Base-by-base conservation (phyloP, 2,797 vertebrate species). In the Sebastes hubbsi region DNA sequence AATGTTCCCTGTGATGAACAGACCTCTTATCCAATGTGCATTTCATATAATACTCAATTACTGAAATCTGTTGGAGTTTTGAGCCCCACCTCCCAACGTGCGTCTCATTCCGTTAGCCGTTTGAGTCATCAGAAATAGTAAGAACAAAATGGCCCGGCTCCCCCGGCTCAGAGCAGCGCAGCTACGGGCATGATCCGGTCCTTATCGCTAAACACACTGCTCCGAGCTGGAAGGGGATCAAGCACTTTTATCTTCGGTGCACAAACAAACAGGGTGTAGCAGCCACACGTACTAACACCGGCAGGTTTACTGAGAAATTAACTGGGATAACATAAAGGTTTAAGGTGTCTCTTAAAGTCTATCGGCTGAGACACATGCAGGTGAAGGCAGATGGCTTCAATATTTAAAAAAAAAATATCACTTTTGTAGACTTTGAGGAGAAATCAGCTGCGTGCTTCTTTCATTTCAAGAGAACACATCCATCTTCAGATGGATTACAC, bases 141-240 rank as follows among this genome's bases (percentile, higher is more conserved):
- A 42, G 87, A 89, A 88, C 77, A 85, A 91, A 91, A 91, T 84
- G 89, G 82, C 83, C 90, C 42, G 5, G 80, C 85, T 85, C 73
- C 82, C 75, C 52, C 2, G 3, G 76, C 76, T 56, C 81, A 22
- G 66, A 84, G 88, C 75, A 56, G 73, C 6, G 9, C 54, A 55
- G 84, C 87, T 78, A 68, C 14, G 60, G 81, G 58, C 80, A 73
- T 77, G 82, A 92, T 76, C 78, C 29, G 75, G 61, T 80, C 68
- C 88, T 94, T 90, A 92, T 93, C 91, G 82, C 85, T 27, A 34
- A 88, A 78, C 69, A 85, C 88, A 77, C 85, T 79, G 84, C 76
- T 84, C 81, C 1, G 59, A 79, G 78, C 64, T 88, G 82, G 87
- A 91, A 22, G 64, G 69, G 66, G 69, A 93, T 92, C 82, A 89